Evolutionary conservation across 2,888 invertebrate genomes (phyloP), one percentile per base, ranked within the genome.

Genomic region (Drosophila ustulata): DNA sequence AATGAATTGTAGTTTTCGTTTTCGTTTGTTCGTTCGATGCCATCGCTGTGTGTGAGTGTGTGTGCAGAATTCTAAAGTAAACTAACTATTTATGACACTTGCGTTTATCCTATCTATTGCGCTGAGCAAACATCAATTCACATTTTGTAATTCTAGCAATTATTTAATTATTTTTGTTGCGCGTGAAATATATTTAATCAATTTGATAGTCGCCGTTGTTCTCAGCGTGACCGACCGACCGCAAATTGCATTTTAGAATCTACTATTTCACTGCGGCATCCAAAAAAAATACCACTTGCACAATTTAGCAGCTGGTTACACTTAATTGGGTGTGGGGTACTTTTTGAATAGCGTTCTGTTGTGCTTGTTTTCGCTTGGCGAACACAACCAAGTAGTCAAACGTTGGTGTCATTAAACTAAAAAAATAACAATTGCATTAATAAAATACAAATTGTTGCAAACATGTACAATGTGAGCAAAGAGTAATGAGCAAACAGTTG

Each of bases 1-100:
- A 76, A 78, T 77, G 67, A 78, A 74, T 76, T 63, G 76, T 66
- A 80, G 74, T 85, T 82, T 74, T 82, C 68, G 53, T 70, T 74
- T 64, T 72, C 72, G 47, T 63, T 73, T 52, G 39, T 52, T 41
- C 51, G 51, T 56, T 56, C 59, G 59, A 57, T 75, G 59, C 45
- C 64, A 57, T 64, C 13, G 18, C 11, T 37, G 34, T 37, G 11
- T 37, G n/a, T 37, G 37, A 56, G 28, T 37, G 34, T 26, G 39
- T 56, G 58, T 46, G 26, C 43, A 41, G 13, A 23, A 4, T 52
- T 41, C 18, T 65, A 49, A 41, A 18, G 39, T 49, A n/a, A 56
- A 28, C 41, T 45, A 62, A 43, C 30, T 30, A 30, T 30, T 30
- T 28, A 50, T 64, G 50, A 61, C 61, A 58, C 63, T 71, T 57